Evolutionary conservation across 1,140 invertebrate species (phyloP).

Genomic region (Bombus terrestris): DNA sequence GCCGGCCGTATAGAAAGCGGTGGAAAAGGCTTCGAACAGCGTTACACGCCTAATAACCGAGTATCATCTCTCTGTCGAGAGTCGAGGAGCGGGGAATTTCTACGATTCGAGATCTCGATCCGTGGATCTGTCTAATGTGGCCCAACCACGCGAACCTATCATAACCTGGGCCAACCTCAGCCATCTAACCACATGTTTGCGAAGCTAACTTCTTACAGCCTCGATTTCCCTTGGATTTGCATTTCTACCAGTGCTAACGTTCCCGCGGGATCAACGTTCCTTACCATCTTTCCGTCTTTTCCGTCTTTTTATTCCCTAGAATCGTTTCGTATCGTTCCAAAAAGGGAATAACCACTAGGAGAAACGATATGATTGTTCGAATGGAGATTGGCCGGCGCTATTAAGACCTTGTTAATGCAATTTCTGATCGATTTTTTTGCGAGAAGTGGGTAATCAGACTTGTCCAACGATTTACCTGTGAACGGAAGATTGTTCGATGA

Average conservation of each 20-base stretch:
- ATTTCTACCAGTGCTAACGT: constrained; percentile 71
- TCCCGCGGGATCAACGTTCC: constrained; percentile 52
- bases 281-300: constrained; percentile 11
- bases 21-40: constrained; percentile 33
- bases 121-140: constrained; percentile 76
- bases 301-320: neutral
- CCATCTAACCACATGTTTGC: constrained; percentile 73
- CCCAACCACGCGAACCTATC: constrained; percentile 80
- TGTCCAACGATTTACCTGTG: neutral
- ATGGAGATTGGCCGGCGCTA: constrained; percentile 1
- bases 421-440: constrained; percentile 7
- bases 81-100: constrained; percentile 47
- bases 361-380: constrained; percentile 6
- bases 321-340: constrained; percentile 17
- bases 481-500: neutral
- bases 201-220: constrained; percentile 68
- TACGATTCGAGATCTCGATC: constrained; percentile 72
- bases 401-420: constrained; percentile 27
- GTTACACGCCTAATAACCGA: constrained; percentile 68
- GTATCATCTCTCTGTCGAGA: constrained; percentile 56
- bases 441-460: neutral
- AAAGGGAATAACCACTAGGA: neutral
- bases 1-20: constrained; percentile 10
- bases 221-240: constrained; percentile 68
- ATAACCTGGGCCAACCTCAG: constrained; percentile 77